phyloP scores from a whole-genome alignment of 2,797 vertebrate species.

The Pipistrellus pipistrellus region DNA sequence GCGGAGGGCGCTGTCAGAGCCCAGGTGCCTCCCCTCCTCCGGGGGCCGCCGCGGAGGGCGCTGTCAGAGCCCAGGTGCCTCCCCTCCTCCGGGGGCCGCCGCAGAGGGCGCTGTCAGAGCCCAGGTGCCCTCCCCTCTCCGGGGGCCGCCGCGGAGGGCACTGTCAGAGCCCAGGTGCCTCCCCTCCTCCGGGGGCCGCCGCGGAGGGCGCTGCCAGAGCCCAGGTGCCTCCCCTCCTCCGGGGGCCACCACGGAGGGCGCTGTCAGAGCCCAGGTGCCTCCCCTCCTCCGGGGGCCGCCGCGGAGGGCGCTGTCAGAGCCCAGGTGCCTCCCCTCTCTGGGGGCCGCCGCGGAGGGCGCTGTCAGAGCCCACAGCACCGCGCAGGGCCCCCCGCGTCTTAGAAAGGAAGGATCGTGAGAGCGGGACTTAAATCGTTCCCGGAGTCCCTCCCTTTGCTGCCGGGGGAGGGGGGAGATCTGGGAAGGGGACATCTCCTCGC shows the following conservation, averaged over 20 bases:
- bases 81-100: neutral
- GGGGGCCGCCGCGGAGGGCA: neutral
- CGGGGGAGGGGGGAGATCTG: neutral
- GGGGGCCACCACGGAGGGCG: neutral
- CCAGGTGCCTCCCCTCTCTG: too few relatives aligned
- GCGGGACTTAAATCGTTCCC: slow-evolving; percentile 61
- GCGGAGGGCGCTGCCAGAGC: slow-evolving; percentile 13
- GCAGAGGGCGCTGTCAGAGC: slow-evolving; percentile 13
- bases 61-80: neutral
- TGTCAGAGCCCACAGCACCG: neutral
- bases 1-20: neutral
- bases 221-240: neutral
- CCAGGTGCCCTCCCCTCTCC: neutral
- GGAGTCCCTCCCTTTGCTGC: slow-evolving; percentile 54
- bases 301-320: slow-evolving; percentile 35
- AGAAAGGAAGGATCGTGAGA: slow-evolving; percentile 70
- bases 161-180: neutral
- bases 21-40: neutral
- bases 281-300: neutral
- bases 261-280: neutral
- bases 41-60: neutral
- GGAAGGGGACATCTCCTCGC: slow-evolving; percentile 76
- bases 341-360: too few relatives aligned
- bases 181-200: neutral
- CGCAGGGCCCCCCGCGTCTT: neutral